A percentile compares a stretch with the other conserved stretches of the same genome.
These are phyloP conservation scores for Agrochola lychnidis DNA, from an alignment of 2,888 invertebrate genomes.

Conservation along the genomic window DNA sequence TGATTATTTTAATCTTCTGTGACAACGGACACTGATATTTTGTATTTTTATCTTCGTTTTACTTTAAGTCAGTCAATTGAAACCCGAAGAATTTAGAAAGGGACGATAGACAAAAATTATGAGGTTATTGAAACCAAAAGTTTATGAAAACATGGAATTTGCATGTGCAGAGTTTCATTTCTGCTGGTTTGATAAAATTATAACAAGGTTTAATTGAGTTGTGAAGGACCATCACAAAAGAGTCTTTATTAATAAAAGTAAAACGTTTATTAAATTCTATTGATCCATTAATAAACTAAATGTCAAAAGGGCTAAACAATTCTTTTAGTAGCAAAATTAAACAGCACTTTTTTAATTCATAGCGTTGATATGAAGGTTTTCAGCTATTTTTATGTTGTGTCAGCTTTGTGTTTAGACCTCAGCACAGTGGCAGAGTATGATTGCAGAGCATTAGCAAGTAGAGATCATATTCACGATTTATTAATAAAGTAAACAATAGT, in stretches of 20 bases:
- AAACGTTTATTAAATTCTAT: not conserved
- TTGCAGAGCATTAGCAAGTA: not conserved
- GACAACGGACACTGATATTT: not conserved
- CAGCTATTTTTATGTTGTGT: not conserved
- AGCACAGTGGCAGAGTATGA: conserved; percentile 5
- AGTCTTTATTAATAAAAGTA: not conserved
- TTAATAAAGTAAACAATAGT: not conserved
- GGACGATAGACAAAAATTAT: not conserved
- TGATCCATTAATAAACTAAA: not conserved
- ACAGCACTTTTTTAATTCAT: not conserved
- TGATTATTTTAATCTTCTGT: not conserved
- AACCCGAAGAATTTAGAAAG: not conserved
- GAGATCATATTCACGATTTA: not conserved
- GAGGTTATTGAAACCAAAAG: not conserved
- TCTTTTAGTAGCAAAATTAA: too few relatives aligned
- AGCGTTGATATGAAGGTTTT: not conserved
- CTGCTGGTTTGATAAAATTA: not conserved
- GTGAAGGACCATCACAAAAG: not conserved
- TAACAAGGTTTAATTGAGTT: not conserved
- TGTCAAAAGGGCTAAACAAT: too few relatives aligned
- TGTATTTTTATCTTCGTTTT: not conserved
- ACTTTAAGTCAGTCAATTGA: conserved; percentile 1
- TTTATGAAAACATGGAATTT: conserved; percentile 5
- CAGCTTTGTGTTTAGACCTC: not conserved
- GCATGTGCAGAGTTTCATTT: not conserved